Percentiles rank a stretch among this genome's conserved stretches.
These are phyloP conservation scores for Drosophila athabasca DNA, from an alignment of 1,140 invertebrate species.

Conservation along the genomic window DNA sequence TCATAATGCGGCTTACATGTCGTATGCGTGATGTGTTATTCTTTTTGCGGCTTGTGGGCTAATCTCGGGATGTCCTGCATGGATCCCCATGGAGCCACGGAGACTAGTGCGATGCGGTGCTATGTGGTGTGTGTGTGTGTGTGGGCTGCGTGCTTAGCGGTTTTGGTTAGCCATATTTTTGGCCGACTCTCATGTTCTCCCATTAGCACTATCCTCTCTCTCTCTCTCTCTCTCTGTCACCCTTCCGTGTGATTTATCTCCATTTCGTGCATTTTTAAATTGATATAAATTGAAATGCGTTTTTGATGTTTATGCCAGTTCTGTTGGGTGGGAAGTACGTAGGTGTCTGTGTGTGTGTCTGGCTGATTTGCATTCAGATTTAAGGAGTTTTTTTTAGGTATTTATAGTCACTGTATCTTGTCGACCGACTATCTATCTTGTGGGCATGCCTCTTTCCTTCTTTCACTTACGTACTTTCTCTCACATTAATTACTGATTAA, in stretches of 20 bases:
- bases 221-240: background rate
- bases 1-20: conserved; percentile 81
- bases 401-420: too few relatives aligned
- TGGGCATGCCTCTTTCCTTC: too few relatives aligned
- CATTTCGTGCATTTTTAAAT: conserved; percentile 42
- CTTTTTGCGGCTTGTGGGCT: conserved; percentile 57
- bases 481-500: too few relatives aligned
- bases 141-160: conserved; percentile 61
- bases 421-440: too few relatives aligned
- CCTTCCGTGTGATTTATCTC: conserved; percentile 1
- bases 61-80: conserved; percentile 30
- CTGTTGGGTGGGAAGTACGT: background rate
- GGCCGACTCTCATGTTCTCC: conserved; percentile 40
- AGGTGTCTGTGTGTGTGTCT: too few relatives aligned
- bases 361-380: too few relatives aligned
- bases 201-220: conserved; percentile 49
- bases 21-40: conserved; percentile 77
- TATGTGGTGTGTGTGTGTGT: conserved; percentile 9
- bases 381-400: background rate
- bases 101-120: background rate
- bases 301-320: conserved; percentile 56
- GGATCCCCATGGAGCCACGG: background rate
- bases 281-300: conserved; percentile 76
- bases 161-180: conserved; percentile 44
- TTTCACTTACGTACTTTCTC: too few relatives aligned